phyloP scores from a whole-genome alignment of 1,140 invertebrate genomes.

The Drosophila setifemur region DNA sequence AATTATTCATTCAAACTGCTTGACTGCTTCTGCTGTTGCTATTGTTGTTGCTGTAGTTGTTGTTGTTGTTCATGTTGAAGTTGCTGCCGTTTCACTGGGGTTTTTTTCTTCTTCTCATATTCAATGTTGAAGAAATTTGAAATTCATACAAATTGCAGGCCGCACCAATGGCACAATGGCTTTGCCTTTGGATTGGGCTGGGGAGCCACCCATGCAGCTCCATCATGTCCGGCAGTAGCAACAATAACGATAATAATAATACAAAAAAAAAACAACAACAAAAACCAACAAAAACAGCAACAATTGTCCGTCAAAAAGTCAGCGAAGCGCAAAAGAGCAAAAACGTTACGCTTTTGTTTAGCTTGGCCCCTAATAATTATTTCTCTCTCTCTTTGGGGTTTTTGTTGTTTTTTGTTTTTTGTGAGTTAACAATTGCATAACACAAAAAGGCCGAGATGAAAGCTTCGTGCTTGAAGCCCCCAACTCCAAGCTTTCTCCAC shows the following conservation, averaged over 20 bases:
- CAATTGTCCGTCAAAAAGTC: conserved; percentile 68
- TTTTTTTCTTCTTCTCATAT: conserved; percentile 23
- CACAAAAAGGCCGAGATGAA: conserved; percentile 42
- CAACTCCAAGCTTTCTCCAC: conserved; percentile 22
- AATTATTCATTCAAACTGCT: conserved; percentile 75
- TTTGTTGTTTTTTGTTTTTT: background rate
- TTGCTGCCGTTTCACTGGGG: conserved; percentile 2
- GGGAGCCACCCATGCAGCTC: conserved; percentile 70
- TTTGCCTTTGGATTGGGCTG: conserved; percentile 8
- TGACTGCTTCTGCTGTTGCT: conserved; percentile 38
- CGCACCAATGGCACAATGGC: conserved; percentile 49
- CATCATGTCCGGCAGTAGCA: conserved; percentile 58
- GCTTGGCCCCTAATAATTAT: conserved; percentile 38
- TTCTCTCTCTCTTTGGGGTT: conserved; percentile 1
- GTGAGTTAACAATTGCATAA: conserved; percentile 40
- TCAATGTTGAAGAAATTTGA: conserved; percentile 68
- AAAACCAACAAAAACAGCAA: conserved; percentile 11
- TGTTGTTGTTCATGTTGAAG: conserved; percentile 3
- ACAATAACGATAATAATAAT: conserved; percentile 21
- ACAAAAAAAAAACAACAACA: no score
- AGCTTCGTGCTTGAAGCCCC: conserved; percentile 10
- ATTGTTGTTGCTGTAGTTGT: conserved; percentile 7
- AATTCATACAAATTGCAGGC: conserved; percentile 79
- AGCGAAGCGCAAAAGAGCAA: conserved; percentile 59
- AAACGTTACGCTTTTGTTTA: conserved; percentile 30